Percentiles rank a stretch among this genome's conserved stretches.
Evolutionary conservation across 1,140 invertebrate species (phyloP).

Genomic region (Drosophila subpulchrella): DNA sequence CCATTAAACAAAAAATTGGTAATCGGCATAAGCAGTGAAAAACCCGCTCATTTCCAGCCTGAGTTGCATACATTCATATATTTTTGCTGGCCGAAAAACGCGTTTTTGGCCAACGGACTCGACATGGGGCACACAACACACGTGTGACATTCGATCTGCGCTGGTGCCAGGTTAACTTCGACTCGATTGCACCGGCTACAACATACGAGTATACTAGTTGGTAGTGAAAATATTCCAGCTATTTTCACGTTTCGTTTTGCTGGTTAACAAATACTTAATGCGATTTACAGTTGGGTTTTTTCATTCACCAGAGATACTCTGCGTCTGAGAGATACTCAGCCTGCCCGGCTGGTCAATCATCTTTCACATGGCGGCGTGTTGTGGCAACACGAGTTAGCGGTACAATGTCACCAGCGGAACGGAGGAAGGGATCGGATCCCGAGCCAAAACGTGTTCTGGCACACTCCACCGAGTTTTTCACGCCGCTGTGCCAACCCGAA

Average conservation of each 20-base stretch:
- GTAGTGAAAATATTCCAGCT: constrained; percentile 53
- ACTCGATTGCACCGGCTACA: constrained; percentile 43
- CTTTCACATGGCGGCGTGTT: constrained; percentile 55
- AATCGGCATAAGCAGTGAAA: constrained; percentile 32
- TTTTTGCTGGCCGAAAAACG: constrained; percentile 41
- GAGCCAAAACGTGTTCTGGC: constrained; percentile 60
- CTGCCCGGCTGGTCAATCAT: constrained; percentile 51
- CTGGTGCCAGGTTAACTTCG: not conserved
- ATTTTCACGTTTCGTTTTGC: constrained; percentile 62
- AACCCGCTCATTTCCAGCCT: constrained; percentile 24
- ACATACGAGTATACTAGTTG: not conserved
- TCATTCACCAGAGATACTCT: constrained; percentile 17
- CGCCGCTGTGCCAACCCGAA: constrained; percentile 33
- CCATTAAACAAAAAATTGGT: constrained; percentile 5
- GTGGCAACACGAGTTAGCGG: constrained; percentile 62
- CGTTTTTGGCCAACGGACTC: constrained; percentile 38
- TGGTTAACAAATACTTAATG: constrained; percentile 73
- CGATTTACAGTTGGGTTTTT: constrained; percentile 62
- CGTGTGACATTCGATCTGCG: constrained; percentile 58
- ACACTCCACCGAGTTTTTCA: constrained; percentile 51
- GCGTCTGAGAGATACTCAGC: not conserved
- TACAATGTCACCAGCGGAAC: constrained; percentile 55
- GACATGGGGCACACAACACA: constrained; percentile 52
- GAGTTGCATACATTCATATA: constrained; percentile 19
- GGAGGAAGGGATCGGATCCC: not conserved